Conservation (phyloP, 2,113 vertebrate species). For the Pygoscelis antarcticus region DNA sequence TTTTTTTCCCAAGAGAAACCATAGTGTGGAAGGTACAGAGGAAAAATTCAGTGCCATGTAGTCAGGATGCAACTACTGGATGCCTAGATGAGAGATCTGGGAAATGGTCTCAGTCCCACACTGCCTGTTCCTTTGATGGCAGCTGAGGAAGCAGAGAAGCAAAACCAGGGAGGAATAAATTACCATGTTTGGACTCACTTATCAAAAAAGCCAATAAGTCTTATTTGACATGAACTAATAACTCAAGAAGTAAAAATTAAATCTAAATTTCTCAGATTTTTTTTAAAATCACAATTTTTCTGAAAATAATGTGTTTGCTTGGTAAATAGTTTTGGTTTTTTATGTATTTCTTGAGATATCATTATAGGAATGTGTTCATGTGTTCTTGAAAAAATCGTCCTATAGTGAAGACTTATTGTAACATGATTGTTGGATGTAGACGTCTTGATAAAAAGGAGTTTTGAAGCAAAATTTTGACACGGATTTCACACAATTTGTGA, state of each 20-base stretch:
- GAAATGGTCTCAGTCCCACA: neutral
- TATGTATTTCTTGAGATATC: neutral
- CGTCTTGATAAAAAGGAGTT: neutral
- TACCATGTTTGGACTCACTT: neutral
- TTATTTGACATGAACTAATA: neutral
- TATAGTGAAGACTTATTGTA: neutral
- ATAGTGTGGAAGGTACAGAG: neutral
- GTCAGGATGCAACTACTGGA: neutral
- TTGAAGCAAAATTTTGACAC: neutral
- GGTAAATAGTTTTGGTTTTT: neutral
- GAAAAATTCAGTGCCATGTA: rapidly evolving
- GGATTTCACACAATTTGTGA: rapidly evolving
- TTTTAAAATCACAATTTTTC: neutral
- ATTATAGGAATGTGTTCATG: neutral
- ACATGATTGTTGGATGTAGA: neutral
- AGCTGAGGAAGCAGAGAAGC: neutral
- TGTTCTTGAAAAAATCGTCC: neutral
- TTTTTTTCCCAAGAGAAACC: neutral
- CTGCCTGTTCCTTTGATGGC: neutral
- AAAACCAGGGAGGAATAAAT: neutral
- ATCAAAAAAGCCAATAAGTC: neutral
- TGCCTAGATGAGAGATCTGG: rapidly evolving
- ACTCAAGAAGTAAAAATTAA: neutral
- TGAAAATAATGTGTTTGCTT: neutral
- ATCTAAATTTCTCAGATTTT: neutral